These are phyloP conservation scores for Tenthredo notha DNA, from an alignment of 2,888 invertebrate species.

Conservation along the genomic window DNA sequence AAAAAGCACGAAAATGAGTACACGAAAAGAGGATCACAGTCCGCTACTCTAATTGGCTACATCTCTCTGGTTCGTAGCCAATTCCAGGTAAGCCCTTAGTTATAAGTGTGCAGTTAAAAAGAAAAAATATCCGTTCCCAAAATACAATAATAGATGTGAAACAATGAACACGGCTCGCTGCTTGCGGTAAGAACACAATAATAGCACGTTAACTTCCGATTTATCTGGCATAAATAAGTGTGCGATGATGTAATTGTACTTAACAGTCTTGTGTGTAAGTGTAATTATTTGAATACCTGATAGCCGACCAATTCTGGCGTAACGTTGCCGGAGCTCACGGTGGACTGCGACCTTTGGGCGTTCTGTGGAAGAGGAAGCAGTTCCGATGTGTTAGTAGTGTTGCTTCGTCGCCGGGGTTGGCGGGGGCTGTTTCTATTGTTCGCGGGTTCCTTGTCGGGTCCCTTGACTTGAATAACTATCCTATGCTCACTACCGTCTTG, in stretches of 20 bases:
- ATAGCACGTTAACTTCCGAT: neutral
- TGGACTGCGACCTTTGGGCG: conserved; percentile 44
- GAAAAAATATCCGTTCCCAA: neutral
- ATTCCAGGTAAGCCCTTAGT: neutral
- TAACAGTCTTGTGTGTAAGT: neutral
- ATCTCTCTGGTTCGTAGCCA: neutral
- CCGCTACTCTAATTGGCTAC: neutral
- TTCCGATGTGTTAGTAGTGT: conserved; percentile 53
- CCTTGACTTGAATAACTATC: conserved; percentile 91
- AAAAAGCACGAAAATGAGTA: neutral
- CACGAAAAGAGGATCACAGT: neutral
- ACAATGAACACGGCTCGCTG: neutral
- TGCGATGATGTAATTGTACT: neutral
- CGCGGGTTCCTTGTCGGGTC: conserved; percentile 79
- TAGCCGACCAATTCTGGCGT: conserved; percentile 83
- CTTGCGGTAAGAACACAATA: neutral
- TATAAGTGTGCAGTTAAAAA: neutral
- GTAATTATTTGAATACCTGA: conserved; percentile 77
- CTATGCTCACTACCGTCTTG: conserved; percentile 84
- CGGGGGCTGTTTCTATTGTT: conserved; percentile 69
- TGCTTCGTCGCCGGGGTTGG: conserved; percentile 68
- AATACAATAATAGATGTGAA: neutral
- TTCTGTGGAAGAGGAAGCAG: conserved; percentile 54
- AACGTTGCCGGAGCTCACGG: conserved; percentile 61
- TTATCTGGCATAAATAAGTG: neutral